These are phyloP conservation scores for Elmis aenea DNA, from an alignment of 2,888 invertebrate genomes.

Conservation along the genomic window DNA sequence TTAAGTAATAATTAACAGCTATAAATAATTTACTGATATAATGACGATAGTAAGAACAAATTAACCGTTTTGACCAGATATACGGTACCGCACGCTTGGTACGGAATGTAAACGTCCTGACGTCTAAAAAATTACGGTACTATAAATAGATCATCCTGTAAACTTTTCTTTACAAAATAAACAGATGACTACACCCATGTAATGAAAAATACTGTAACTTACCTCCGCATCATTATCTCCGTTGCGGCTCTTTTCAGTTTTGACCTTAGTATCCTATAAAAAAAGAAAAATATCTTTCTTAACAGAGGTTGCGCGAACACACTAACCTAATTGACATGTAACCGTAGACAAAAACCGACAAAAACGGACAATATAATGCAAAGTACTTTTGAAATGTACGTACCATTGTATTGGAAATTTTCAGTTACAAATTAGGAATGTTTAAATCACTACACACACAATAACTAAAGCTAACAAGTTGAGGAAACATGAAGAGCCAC, in stretches of 20 bases:
- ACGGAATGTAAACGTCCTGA: slow-evolving; percentile 15
- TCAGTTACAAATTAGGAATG: slow-evolving; percentile 21
- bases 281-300: slow-evolving; percentile 37
- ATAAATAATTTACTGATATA: no score
- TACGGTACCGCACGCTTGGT: slow-evolving; percentile 12
- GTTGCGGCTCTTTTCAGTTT: slow-evolving; percentile 53
- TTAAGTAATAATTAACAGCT: no score
- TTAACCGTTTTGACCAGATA: no score
- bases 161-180: slow-evolving; percentile 19
- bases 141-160: slow-evolving; percentile 20
- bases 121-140: slow-evolving; percentile 12
- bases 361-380: slow-evolving; percentile 7
- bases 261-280: slow-evolving; percentile 56
- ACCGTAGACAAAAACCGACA: slow-evolving; percentile 16
- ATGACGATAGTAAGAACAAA: no score
- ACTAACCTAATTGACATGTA: slow-evolving; percentile 28
- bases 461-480: slow-evolving; percentile 30
- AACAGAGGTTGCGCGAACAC: slow-evolving; percentile 25
- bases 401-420: slow-evolving; percentile 22
- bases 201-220: slow-evolving; percentile 32
- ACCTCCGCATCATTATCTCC: slow-evolving; percentile 56
- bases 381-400: slow-evolving; percentile 24
- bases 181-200: slow-evolving; percentile 12
- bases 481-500: slow-evolving; percentile 44
- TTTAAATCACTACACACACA: slow-evolving; percentile 20